A percentile compares a stretch with the other conserved stretches of the same genome.
Conservation (phyloP, 2,797 vertebrate species). For the Crax fasciolata region DNA sequence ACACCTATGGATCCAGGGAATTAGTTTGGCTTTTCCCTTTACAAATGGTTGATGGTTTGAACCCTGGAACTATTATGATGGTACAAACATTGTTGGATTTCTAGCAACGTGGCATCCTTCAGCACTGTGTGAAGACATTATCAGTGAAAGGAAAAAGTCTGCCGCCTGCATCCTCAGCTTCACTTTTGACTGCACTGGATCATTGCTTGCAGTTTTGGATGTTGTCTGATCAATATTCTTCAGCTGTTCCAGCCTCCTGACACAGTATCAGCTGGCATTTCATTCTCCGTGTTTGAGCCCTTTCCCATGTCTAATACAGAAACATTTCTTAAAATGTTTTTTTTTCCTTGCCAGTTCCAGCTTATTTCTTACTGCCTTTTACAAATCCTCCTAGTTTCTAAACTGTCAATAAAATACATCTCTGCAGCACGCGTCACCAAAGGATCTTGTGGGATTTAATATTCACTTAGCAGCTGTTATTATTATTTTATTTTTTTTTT, state of each 20-base stretch:
- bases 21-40: background rate
- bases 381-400: background rate
- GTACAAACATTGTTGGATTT: background rate
- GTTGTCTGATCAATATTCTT: background rate
- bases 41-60: background rate
- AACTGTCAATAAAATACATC: constrained; percentile 9
- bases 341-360: background rate
- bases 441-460: constrained; percentile 33
- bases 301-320: background rate
- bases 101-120: background rate
- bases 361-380: background rate
- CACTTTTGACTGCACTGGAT: background rate
- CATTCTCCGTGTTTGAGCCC: background rate
- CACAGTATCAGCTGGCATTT: background rate
- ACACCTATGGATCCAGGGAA: background rate
- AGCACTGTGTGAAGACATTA: background rate
- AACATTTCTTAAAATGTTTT: background rate
- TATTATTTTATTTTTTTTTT: background rate
- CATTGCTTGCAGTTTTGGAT: background rate
- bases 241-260: background rate
- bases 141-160: background rate
- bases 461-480: constrained; percentile 38
- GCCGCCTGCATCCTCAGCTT: background rate
- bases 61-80: background rate
- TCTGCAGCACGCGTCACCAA: background rate